A percentile compares a stretch with the other conserved stretches of the same genome.
Conservation (phyloP, 2,113 vertebrate genomes). For the Lichenostomus cassidix region DNA sequence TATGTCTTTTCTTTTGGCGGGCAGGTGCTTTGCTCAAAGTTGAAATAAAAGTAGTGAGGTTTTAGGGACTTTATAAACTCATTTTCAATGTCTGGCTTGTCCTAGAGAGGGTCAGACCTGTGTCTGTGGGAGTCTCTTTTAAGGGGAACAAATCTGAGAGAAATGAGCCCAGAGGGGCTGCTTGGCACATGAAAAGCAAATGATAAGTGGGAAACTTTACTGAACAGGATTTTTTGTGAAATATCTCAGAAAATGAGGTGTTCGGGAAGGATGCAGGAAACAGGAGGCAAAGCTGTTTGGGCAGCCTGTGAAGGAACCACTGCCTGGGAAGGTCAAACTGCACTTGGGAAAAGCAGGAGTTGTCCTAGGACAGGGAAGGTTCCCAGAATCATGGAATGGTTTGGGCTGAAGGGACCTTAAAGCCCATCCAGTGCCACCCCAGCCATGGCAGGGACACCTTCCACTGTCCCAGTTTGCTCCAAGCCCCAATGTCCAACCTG, state of each 20-base stretch:
- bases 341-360: background rate
- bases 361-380: background rate
- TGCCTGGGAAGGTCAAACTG: background rate
- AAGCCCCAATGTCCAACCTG: background rate
- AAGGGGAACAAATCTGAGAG: background rate
- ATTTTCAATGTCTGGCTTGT: background rate
- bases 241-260: background rate
- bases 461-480: background rate
- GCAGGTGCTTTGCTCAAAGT: background rate
- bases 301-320: background rate
- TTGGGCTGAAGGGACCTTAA: background rate
- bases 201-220: background rate
- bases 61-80: background rate
- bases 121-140: background rate
- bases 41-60: background rate
- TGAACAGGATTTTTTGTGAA: background rate
- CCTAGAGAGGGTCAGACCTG: background rate
- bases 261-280: background rate
- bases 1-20: background rate
- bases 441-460: background rate
- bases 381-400: background rate
- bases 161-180: background rate
- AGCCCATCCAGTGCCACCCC: rapidly evolving
- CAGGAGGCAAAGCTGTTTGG: background rate
- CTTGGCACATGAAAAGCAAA: background rate